Evolutionary conservation across 64 coral and sea anemone genomes (phyloP).

Genomic region (Dendronephthya gigantea): DNA sequence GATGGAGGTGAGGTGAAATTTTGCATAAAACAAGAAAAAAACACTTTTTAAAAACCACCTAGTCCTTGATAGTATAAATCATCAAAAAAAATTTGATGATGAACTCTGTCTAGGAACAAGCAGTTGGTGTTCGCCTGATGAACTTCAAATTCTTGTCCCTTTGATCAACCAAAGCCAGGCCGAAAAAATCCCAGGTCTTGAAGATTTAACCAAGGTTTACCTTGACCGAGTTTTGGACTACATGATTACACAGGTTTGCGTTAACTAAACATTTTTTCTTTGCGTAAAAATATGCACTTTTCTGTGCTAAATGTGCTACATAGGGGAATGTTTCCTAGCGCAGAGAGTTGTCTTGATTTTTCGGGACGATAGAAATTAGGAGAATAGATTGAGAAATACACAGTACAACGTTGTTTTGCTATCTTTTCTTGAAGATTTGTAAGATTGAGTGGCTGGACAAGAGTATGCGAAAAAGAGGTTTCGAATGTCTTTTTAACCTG

Average conservation of each 20-base stretch:
- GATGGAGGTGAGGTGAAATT: neutral
- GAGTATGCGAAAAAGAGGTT: constrained; percentile 55
- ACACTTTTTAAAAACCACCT: too few species aligned
- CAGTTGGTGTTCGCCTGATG: constrained; percentile 73
- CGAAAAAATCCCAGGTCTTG: constrained; percentile 42
- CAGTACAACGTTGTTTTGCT: neutral
- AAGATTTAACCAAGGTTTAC: constrained; percentile 76
- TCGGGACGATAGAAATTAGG: too few species aligned
- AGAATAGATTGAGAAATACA: too few species aligned
- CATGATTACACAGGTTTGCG: constrained; percentile 75
- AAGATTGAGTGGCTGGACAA: constrained; percentile 70
- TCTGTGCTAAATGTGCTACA: too few species aligned
- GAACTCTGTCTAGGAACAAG: constrained; percentile 6
- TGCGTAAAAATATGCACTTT: too few species aligned
- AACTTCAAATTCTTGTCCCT: constrained; percentile 63
- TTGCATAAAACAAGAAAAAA: too few species aligned
- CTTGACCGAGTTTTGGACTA: constrained; percentile 82
- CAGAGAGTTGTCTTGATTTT: too few species aligned
- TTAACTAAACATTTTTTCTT: neutral
- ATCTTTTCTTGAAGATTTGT: constrained; percentile 43
- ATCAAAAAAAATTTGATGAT: too few species aligned
- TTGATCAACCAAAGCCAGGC: constrained; percentile 9
- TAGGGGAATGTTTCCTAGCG: too few species aligned
- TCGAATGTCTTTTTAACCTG: constrained; percentile 72
- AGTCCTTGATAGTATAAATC: too few species aligned